Evolutionary conservation across 2,113 vertebrate genomes (phyloP).

Genomic region (Misgurnus mizolepis): DNA sequence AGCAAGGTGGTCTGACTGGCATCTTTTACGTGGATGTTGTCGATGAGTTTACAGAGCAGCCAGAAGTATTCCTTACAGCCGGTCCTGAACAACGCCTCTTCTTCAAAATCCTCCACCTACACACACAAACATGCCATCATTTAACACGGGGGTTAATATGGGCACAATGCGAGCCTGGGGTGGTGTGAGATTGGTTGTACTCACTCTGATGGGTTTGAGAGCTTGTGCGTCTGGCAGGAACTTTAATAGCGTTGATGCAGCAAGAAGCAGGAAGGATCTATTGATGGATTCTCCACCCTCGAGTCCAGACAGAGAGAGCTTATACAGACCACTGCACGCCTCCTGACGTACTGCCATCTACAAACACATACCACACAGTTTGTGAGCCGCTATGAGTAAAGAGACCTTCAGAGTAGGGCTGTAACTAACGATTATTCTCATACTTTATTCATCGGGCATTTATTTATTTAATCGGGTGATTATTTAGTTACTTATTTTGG

Average conservation of each 20-base stretch:
- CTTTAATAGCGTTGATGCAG: conserved; percentile 94
- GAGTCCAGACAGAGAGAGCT: conserved; percentile 92
- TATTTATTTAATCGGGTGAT: too few species aligned
- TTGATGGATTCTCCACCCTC: conserved; percentile 97
- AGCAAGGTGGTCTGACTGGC: conserved; percentile 97
- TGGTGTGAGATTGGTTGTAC: not conserved
- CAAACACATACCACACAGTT: not conserved
- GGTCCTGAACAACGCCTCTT: conserved; percentile 88
- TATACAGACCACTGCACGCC: conserved; percentile 96
- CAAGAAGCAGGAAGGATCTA: conserved; percentile 93
- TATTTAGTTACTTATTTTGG: too few species aligned
- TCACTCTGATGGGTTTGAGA: conserved; percentile 83
- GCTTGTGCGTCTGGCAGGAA: conserved; percentile 98
- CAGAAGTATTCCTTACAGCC: conserved; percentile 99
- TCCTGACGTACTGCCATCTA: conserved; percentile 96
- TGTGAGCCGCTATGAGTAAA: too few species aligned
- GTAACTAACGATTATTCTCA: too few species aligned
- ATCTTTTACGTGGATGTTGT: conserved; percentile 99
- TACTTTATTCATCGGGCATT: too few species aligned
- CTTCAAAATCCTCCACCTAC: conserved; percentile 95
- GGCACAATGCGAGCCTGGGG: not conserved
- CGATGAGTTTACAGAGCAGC: conserved; percentile 98
- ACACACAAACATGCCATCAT: not conserved
- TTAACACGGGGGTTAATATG: not conserved
- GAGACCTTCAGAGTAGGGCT: too few species aligned